Percentiles rank a stretch among this genome's conserved stretches.
Conservation (phyloP, 1,140 invertebrate species). For the Zaprionus gabonicus region DNA sequence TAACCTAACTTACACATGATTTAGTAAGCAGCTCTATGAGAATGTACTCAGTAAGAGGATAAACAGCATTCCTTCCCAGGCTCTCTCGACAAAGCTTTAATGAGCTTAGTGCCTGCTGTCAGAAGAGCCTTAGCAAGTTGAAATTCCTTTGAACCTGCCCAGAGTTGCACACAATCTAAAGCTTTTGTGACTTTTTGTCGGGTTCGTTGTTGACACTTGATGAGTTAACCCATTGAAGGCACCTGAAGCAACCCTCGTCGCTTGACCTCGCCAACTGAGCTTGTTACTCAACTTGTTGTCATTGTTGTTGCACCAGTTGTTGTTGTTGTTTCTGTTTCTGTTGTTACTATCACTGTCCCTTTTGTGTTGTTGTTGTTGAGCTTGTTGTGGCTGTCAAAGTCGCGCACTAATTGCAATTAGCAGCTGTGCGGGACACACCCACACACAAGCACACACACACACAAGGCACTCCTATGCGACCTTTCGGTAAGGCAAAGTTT, state of each 20-base stretch:
- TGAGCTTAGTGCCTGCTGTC: not conserved
- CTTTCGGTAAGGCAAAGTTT: not conserved
- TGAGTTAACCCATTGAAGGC: constrained; percentile 5
- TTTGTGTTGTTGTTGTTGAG: constrained; percentile 27
- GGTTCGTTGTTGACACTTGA: constrained; percentile 8
- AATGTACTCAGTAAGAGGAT: too few relatives aligned
- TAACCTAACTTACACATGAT: too few relatives aligned
- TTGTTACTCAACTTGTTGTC: not conserved
- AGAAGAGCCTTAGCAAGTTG: not conserved
- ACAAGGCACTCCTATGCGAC: constrained; percentile 22
- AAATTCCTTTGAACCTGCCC: constrained; percentile 5
- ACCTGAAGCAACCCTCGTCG: constrained; percentile 7
- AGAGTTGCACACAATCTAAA: not conserved
- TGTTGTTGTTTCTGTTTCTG: constrained; percentile 39
- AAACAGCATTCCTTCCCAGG: too few relatives aligned
- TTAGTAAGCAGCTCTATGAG: not conserved
- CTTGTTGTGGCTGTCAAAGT: constrained; percentile 42
- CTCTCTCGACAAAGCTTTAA: not conserved
- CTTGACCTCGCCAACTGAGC: constrained; percentile 33
- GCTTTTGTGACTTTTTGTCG: not conserved
- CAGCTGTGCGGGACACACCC: constrained; percentile 17
- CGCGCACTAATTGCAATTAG: constrained; percentile 56
- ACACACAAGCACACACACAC: constrained; percentile 8
- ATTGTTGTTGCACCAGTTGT: not conserved
- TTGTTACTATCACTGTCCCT: constrained; percentile 23